Evolutionary conservation across 1,140 invertebrate species (phyloP), one percentile per base, ranked within the genome.

Genomic region (Heliothis virescens): DNA sequence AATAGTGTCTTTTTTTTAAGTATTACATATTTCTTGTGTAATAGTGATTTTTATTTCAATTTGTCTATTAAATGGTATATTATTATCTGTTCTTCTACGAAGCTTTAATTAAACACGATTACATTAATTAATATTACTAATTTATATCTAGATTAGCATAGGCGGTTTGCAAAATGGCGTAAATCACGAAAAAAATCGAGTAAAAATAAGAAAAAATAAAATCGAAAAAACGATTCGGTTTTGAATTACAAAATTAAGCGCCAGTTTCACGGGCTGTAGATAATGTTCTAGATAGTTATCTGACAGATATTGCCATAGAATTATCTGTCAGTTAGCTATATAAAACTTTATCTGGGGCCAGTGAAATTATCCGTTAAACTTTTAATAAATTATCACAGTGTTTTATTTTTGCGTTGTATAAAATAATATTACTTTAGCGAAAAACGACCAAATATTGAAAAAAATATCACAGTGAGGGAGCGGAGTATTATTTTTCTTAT

Each of bases 141-240:
- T 55, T 34, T n/a, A 26, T 21, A 34, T 16, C 18, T 48, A 60
- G 12, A n/a, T 74, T 62, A 76, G 21, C 26, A 13, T 76, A 76
- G 74, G 74, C 74, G 74, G 74, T 62, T n/a, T 29, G 59, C 41
- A 16, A 52, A 29, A 76, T 75, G 59, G 59, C 47, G 48, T 34
- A 75, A 62, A 60, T 52, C 5, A 21, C 13, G 10, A 29, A 26
- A 62, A 75, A 62, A 75, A 63, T 52, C 16, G 18, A 65, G 74
- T 76, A 76, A 76, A 76, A 63, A 52, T 76, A 76, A 75, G 59
- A 50, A 76, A 76, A 76, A 75, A 18, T 5, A 11, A 29, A 15
- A 52, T 55, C 15, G 2, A 29, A 34, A 48, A 18, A 10, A 57
- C 16, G 29, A 47, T 47, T 47, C 9, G 18, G 12, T 26, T 34